Evolutionary conservation across 1,140 invertebrate genomes (phyloP).

Genomic region (Drosophila fuyamai): DNA sequence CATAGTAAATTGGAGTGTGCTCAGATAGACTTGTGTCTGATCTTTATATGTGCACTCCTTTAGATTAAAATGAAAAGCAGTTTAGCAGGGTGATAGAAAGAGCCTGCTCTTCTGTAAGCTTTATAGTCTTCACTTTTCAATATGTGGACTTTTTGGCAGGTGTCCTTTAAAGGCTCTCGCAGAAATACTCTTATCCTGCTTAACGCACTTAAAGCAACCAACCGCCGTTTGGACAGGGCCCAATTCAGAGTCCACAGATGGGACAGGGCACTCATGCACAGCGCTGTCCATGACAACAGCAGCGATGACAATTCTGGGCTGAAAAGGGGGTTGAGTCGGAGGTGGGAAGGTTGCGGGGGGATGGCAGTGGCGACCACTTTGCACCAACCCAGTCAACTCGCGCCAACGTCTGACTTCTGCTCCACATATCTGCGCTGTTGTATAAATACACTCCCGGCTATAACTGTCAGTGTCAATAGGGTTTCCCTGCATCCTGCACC

Average conservation of each 20-base stretch:
- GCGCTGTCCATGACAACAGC: constrained; percentile 46
- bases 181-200: neutral
- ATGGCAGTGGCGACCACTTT: constrained; percentile 16
- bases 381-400: neutral
- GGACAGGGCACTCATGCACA: constrained; percentile 40
- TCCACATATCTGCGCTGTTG: constrained; percentile 49
- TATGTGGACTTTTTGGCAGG: neutral
- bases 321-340: neutral
- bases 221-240: neutral
- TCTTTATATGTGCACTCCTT: no score
- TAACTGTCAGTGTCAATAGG: constrained; percentile 77
- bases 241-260: constrained; percentile 9
- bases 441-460: constrained; percentile 70
- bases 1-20: no score
- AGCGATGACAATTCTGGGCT: constrained; percentile 26
- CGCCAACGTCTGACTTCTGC: constrained; percentile 26
- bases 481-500: constrained; percentile 5
- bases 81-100: neutral
- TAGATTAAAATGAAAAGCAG: no score
- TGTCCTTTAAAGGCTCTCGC: neutral
- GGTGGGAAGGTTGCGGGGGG: no score
- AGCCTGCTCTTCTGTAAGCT: neutral
- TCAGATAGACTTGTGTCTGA: no score
- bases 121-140: neutral
- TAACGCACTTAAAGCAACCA: constrained; percentile 29